phyloP scores from a whole-genome alignment of 64 coral and sea anemone genomes.

The Acropora tenuis region DNA sequence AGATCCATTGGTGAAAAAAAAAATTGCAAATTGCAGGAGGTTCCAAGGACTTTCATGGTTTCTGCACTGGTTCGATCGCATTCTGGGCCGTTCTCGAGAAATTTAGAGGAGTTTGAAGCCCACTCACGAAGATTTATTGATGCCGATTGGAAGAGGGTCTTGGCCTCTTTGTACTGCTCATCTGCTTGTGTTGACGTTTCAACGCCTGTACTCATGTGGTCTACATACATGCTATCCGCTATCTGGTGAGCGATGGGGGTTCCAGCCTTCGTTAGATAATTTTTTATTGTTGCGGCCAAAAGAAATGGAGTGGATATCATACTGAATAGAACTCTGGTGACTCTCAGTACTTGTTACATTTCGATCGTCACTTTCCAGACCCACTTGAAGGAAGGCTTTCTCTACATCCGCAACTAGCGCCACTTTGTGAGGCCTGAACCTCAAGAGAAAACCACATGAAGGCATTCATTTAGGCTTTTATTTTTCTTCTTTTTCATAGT shows the following conservation, averaged over 20 bases:
- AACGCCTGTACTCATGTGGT: slow-evolving; percentile 50
- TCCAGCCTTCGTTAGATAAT: slow-evolving; percentile 46
- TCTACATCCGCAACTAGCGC: slow-evolving; percentile 3
- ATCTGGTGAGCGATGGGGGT: slow-evolving; percentile 45
- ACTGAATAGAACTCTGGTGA: slow-evolving; percentile 47
- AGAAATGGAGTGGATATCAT: slow-evolving; percentile 61
- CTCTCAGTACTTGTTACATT: slow-evolving; percentile 44
- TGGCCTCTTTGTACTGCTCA: slow-evolving; percentile 56
- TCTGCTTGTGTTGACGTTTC: slow-evolving; percentile 50
- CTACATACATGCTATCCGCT: slow-evolving; percentile 46
- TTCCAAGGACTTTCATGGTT: slow-evolving; percentile 42
- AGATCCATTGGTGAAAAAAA: slow-evolving; percentile 29
- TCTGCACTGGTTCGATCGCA: slow-evolving; percentile 1
- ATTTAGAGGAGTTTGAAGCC: slow-evolving; percentile 51
- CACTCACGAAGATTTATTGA: slow-evolving; percentile 59
- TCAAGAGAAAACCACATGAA: slow-evolving; percentile 22
- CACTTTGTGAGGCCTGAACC: slow-evolving; percentile 12
- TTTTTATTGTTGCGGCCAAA: slow-evolving; percentile 43
- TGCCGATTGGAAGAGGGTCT: slow-evolving; percentile 28
- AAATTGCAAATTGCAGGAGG: slow-evolving; percentile 25
- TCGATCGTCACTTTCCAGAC: slow-evolving; percentile 17
- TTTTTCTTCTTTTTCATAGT: slow-evolving; percentile 8
- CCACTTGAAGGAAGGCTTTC: slow-evolving; percentile 42
- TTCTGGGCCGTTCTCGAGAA: slow-evolving; percentile 33
- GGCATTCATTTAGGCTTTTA: neutral